A percentile compares a stretch with the other conserved stretches of the same genome.
phyloP scores from a whole-genome alignment of 1,140 invertebrate genomes.

The Drosophila truncata region DNA sequence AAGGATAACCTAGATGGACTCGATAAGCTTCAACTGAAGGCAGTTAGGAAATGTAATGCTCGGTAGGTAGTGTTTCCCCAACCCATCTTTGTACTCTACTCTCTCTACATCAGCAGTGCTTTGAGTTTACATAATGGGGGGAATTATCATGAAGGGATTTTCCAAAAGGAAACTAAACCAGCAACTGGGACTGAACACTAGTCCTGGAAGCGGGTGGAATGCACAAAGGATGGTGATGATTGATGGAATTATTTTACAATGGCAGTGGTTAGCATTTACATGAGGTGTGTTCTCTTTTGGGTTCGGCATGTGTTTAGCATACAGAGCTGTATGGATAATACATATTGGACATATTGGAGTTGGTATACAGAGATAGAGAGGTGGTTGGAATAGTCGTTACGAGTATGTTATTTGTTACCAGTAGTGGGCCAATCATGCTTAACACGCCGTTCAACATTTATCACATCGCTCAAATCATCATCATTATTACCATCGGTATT shows the following conservation, averaged over 20 bases:
- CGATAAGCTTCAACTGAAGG: conserved; percentile 6
- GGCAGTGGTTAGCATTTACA: conserved; percentile 44
- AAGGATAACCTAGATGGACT: background rate
- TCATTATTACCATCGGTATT: conserved; percentile 50
- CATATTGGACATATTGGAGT: conserved; percentile 32
- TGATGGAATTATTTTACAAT: conserved; percentile 74
- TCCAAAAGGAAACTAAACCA: conserved; percentile 4
- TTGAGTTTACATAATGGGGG: background rate
- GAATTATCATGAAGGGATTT: background rate
- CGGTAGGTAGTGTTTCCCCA: background rate
- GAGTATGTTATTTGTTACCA: conserved; percentile 79
- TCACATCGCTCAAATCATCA: conserved; percentile 77
- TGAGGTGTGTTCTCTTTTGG: conserved; percentile 32
- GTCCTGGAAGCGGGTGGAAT: conserved; percentile 14
- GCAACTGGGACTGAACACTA: conserved; percentile 16
- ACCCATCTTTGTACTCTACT: conserved; percentile 3
- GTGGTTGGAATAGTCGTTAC: conserved; percentile 52
- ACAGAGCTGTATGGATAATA: conserved; percentile 26
- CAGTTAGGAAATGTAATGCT: background rate
- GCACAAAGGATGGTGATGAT: conserved; percentile 36
- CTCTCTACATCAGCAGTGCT: conserved; percentile 33
- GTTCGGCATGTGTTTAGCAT: conserved; percentile 55
- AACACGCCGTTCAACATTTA: conserved; percentile 76
- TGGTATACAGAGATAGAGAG: conserved; percentile 52
- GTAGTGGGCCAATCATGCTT: conserved; percentile 85